Evolutionary conservation across 92 coral and sea anemone species (phyloP).

Genomic region (Epizoanthus illoricatus): DNA sequence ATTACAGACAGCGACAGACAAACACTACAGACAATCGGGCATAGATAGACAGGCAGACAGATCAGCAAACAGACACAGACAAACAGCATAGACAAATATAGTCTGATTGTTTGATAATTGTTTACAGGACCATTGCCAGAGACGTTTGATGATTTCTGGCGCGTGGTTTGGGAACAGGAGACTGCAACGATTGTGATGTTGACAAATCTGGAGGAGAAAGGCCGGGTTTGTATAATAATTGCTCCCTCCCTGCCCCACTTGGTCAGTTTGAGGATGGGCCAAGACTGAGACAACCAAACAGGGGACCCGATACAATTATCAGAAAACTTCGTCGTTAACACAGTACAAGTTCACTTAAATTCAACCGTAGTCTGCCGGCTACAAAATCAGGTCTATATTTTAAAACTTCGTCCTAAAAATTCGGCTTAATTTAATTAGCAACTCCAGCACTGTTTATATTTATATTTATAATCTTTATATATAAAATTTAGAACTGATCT

Average conservation of each 20-base stretch:
- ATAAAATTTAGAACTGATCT: no score
- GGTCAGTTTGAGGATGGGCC: not conserved
- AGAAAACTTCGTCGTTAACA: no score
- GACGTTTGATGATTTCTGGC: constrained; percentile 99
- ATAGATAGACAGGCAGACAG: not conserved
- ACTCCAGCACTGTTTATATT: no score
- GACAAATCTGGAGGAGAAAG: constrained; percentile 84
- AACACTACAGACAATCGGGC: not conserved
- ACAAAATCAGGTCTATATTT: no score
- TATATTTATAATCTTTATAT: no score
- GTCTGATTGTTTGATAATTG: not conserved
- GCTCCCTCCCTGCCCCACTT: not conserved
- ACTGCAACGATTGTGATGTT: constrained; percentile 88
- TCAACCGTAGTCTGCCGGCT: no score
- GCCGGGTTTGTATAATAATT: not conserved
- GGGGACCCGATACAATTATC: no score
- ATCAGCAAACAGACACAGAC: not conserved
- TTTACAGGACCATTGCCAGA: constrained; percentile 83
- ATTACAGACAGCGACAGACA: not conserved
- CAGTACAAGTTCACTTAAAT: no score
- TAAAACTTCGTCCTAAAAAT: no score
- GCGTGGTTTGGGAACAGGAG: constrained; percentile 98
- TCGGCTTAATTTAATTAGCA: no score
- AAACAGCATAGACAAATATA: not conserved
- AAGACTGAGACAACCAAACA: not conserved